Base-by-base conservation (phyloP, 2,113 vertebrate genomes). In the Tamias sibiricus region DNA sequence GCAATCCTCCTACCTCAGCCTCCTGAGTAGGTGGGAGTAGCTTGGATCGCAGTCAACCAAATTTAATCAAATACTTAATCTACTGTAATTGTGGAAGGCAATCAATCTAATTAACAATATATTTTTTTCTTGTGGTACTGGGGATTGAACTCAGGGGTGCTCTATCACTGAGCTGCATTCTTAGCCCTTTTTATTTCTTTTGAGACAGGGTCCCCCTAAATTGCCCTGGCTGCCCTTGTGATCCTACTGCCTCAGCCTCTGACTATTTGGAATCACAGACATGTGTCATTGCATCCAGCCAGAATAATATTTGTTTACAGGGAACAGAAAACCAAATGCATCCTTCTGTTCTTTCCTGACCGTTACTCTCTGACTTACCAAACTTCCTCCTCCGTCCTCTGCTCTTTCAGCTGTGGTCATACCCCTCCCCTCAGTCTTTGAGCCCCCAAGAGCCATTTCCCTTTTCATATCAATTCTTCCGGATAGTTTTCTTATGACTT, bases 11-110 rank as follows among this genome's bases (percentile, higher is more conserved):
- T 9, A 9, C 24, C 59, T 62, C 24, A 62, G 9, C 59, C 59
- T 26, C 22, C 22, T 68, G 32, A 68, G 30, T 35, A 35, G 64
- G 26, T 64, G 28, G 28, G 62, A 62, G 26, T 62, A 28, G 64
- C 64, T 66, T 9, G 30, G 30, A 66, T 66, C 28, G 6, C 11
- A 66, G 4, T 42, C 42, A 64, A 42, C 40, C 64, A 87, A 87
- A 88, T 92, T 76, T 87, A 74, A 90, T 79, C 30, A 82, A 82
- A 42, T 69, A 12, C 47, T 54, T 77, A 76, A 71, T 81, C n/a
- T 86, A 74, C 57, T 89, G 52, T 79, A 66, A 75, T 6, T 87
- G 52, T 81, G 30, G 49, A 87, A 86, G 95, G 54, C 69, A 79
- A 79, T 64, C 12, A 66, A 20, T 75, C 57, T 59, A 79, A 96